Evolutionary conservation across 2,797 vertebrate genomes (phyloP).

Genomic region (Rousettus madagascariensis): DNA sequence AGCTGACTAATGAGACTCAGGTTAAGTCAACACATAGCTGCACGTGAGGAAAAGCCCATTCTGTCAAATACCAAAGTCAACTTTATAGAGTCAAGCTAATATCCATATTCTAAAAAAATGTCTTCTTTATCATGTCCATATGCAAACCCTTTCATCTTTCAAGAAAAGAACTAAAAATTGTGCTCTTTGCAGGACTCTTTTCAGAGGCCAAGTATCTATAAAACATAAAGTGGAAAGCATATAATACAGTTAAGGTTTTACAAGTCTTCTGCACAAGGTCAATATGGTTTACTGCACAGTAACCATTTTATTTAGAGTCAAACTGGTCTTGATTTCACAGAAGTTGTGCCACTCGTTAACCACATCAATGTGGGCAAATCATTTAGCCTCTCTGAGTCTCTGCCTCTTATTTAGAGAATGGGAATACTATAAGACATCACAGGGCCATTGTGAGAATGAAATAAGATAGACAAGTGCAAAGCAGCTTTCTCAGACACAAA

Average conservation of each 20-base stretch:
- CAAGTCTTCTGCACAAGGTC: background rate
- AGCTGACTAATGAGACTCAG: background rate
- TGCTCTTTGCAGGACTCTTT: background rate
- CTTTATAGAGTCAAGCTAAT: background rate
- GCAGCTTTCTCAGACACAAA: background rate
- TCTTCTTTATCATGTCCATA: background rate
- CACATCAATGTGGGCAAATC: background rate
- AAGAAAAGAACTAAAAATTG: background rate
- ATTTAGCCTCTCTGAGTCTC: background rate
- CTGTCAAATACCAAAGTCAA: conserved; percentile 13
- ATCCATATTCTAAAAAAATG: background rate
- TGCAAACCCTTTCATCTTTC: background rate
- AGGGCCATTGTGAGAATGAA: background rate
- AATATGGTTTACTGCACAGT: background rate
- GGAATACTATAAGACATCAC: background rate
- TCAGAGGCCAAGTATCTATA: background rate
- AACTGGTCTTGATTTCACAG: background rate
- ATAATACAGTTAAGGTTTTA: background rate
- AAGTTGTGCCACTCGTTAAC: background rate
- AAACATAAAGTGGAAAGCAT: background rate
- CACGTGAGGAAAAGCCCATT: background rate
- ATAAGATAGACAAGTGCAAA: background rate
- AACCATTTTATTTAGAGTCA: background rate
- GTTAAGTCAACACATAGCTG: background rate
- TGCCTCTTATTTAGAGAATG: background rate